These are phyloP conservation scores for Ophioninae sp. DNA, from an alignment of 2,888 invertebrate genomes.

Conservation along the genomic window DNA sequence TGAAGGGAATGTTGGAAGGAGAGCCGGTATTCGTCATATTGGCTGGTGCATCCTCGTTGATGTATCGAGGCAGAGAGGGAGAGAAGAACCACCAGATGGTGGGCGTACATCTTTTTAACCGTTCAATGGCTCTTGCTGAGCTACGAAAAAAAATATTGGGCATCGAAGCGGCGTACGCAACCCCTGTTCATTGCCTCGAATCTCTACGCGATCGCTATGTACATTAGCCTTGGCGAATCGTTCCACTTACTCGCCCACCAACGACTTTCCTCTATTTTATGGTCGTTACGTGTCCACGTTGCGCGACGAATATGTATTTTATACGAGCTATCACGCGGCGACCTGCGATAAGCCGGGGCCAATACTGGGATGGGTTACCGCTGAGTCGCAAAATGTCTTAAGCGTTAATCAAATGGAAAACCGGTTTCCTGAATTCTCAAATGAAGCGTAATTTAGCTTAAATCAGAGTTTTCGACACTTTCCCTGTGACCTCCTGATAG, in stretches of 20 bases:
- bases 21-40: conserved; percentile 22
- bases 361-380: too few species aligned
- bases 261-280: conserved; percentile 20
- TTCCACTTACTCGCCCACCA: conserved; percentile 1
- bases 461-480: not conserved
- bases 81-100: conserved; percentile 75
- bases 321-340: not conserved
- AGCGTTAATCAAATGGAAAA: too few species aligned
- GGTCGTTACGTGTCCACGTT: not conserved
- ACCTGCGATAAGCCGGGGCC: not conserved
- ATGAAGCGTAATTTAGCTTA: too few species aligned
- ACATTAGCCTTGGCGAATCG: not conserved
- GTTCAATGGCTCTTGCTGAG: conserved; percentile 54
- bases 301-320: not conserved
- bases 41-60: conserved; percentile 57
- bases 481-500: not conserved
- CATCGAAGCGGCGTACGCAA: conserved; percentile 46
- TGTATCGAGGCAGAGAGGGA: conserved; percentile 51
- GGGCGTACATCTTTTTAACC: conserved; percentile 73
- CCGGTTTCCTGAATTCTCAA: too few species aligned
- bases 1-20: conserved; percentile 63
- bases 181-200: conserved; percentile 10
- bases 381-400: too few species aligned
- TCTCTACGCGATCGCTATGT: not conserved
- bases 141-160: conserved; percentile 39